phyloP scores from a whole-genome alignment of 2,888 invertebrate genomes.

The Enchytraeus crypticus region DNA sequence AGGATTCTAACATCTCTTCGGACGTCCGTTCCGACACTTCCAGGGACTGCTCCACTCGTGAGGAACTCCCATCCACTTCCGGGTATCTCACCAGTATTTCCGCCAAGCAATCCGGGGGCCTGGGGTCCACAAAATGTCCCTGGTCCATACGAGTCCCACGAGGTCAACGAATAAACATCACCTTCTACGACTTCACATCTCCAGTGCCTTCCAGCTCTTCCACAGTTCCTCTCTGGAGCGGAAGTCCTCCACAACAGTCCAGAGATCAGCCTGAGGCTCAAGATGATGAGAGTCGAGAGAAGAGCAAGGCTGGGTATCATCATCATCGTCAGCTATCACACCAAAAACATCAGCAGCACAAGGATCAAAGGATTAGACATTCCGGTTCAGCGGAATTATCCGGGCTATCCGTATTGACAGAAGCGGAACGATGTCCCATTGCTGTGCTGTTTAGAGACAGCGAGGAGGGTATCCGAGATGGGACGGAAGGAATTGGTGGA shows the following conservation, averaged over 20 bases:
- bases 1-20: not conserved
- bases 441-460: not conserved
- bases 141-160: constrained; percentile 18
- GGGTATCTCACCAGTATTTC: constrained; percentile 10
- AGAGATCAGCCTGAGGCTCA: not conserved
- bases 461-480: not conserved
- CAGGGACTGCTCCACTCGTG: not conserved
- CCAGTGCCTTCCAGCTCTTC: too few relatives aligned
- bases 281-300: too few relatives aligned
- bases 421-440: not conserved
- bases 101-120: constrained; percentile 1
- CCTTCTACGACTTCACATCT: constrained; percentile 17
- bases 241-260: not conserved
- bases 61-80: not conserved
- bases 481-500: not conserved
- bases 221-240: not conserved
- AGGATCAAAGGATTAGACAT: too few relatives aligned
- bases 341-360: too few relatives aligned
- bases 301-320: too few relatives aligned
- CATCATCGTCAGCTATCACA: too few relatives aligned
- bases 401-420: too few relatives aligned
- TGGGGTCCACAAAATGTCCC: constrained; percentile 17
- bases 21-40: not conserved
- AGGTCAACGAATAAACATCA: constrained; percentile 22
- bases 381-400: too few relatives aligned